These are phyloP conservation scores for Hemistola chrysoprasaria DNA, from an alignment of 2,888 invertebrate genomes.

Conservation along the genomic window DNA sequence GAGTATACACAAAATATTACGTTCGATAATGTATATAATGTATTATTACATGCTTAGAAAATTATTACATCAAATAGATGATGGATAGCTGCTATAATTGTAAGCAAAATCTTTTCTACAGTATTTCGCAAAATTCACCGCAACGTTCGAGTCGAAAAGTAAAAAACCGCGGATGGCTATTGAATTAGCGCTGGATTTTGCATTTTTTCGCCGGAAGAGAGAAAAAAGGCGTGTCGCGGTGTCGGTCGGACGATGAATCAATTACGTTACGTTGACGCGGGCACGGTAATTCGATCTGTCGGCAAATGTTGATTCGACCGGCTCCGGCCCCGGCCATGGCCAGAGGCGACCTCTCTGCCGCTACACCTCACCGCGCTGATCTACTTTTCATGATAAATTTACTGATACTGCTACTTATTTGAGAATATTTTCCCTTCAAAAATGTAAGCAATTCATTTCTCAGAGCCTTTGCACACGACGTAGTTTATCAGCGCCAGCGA, in stretches of 20 bases:
- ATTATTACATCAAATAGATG: no score
- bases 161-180: constrained; percentile 53
- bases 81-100: no score
- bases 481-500: no score
- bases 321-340: constrained; percentile 41
- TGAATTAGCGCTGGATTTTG: constrained; percentile 69
- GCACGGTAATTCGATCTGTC: constrained; percentile 74
- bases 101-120: no score
- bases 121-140: constrained; percentile 28
- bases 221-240: constrained; percentile 61
- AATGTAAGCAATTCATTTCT: no score
- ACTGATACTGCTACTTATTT: no score
- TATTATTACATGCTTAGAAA: no score
- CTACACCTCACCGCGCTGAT: constrained; percentile 48
- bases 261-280: constrained; percentile 72
- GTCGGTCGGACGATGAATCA: constrained; percentile 66
- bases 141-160: constrained; percentile 33
- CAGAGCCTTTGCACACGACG: no score
- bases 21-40: no score
- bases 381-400: no score
- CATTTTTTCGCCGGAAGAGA: constrained; percentile 51
- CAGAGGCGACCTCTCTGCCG: constrained; percentile 5
- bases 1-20: neutral
- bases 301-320: constrained; percentile 79
- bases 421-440: no score